Base-by-base conservation (phyloP, 2,888 invertebrate genomes). In the Drosophila quasianomalipes region DNA sequence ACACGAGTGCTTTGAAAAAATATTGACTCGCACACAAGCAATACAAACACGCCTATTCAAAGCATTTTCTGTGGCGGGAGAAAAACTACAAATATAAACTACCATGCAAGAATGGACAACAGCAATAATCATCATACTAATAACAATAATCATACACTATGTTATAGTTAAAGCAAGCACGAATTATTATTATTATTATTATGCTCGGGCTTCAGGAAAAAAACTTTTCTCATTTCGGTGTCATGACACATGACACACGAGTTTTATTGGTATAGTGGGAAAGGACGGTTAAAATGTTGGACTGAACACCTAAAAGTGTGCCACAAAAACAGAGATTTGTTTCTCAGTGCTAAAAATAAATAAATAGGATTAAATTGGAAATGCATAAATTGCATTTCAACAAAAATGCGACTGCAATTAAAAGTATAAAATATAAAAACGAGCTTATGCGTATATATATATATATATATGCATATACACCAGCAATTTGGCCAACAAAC, bases 211-310 rank as follows among this genome's bases (percentile, higher is more conserved):
- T 30, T 37, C 16, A n/a, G 28, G 16, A 54, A 70, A 70, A 74
- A 63, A 89, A 89, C 72, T 89, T 87, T 85, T 79, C 81, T 81
- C 85, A 89, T 89, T 86, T 81, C 57, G 74, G 64, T 72, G 52
- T 52, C 63, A 54, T 82, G 88, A 85, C 80, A 53, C 63, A 58
- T 83, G 88, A 85, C 80, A 53, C 10, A 47, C 61, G 60, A 52
- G 70, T 47, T 35, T 41, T 51, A 41, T 37, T 39, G 28, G 37
- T 28, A 0, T 0, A 4, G 10, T 3, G 4, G 22, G 5, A 47
- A 26, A 16, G 26, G 26, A 47, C 4, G 26, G 4, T 9, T 26
- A 26, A 47, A 26, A 47, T 47, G 16, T 47, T 47, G 16, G 16
- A 5, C 12, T 22, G 12, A 12, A 22, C 44, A 5, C 5, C 22